Evolutionary conservation across 2,113 vertebrate genomes (phyloP).

Genomic region (Bos javanicus): DNA sequence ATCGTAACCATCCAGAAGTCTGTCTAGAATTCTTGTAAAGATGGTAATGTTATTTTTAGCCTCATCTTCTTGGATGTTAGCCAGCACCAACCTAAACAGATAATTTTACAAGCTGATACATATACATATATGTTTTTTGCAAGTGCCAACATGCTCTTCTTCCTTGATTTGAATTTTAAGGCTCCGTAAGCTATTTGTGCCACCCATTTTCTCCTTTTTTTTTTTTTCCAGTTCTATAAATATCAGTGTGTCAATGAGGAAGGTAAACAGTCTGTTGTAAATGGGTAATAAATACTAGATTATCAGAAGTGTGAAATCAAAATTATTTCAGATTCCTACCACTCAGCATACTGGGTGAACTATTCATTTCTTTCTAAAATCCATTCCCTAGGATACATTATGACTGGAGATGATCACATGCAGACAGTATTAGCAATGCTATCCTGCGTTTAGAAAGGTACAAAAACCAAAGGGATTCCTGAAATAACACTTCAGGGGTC

Average conservation of each 20-base stretch:
- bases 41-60: constrained; percentile 98
- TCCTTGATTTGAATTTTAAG: constrained; percentile 17
- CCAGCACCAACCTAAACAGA: constrained; percentile 90
- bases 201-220: background rate
- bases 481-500: background rate
- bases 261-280: background rate
- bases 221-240: constrained; percentile 5
- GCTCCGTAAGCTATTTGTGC: background rate
- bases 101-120: constrained; percentile 77
- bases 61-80: constrained; percentile 91
- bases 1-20: constrained; percentile 98
- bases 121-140: background rate
- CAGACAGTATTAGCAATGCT: background rate
- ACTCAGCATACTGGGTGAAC: background rate
- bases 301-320: background rate
- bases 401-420: background rate
- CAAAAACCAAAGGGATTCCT: background rate
- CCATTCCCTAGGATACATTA: background rate
- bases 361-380: background rate
- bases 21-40: constrained; percentile 98
- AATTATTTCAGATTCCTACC: background rate
- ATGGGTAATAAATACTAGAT: background rate
- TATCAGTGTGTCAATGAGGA: background rate
- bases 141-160: constrained; percentile 14
- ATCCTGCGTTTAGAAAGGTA: background rate